Conservation (phyloP, 2,888 invertebrate species). For the Sinohyriopsis cumingii region DNA sequence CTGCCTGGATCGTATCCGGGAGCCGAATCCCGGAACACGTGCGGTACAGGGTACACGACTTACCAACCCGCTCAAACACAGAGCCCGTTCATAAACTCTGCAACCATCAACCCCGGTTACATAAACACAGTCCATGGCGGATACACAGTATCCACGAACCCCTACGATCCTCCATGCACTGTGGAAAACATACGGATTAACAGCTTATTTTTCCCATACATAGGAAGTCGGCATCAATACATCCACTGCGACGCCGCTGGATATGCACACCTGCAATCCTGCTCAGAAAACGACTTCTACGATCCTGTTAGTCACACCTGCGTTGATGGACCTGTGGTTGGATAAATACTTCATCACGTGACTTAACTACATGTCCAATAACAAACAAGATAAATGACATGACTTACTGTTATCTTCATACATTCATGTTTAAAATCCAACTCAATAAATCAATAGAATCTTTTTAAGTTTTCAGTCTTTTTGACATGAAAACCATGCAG, state of each 20-base stretch:
- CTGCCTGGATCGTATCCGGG: conserved; percentile 26
- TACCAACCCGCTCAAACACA: no score
- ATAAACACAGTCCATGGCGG: conserved; percentile 7
- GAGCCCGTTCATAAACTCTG: no score
- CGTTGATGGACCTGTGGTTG: conserved; percentile 61
- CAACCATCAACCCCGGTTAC: conserved; percentile 12
- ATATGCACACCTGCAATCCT: conserved; percentile 29
- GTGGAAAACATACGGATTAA: conserved; percentile 17
- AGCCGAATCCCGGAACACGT: not conserved
- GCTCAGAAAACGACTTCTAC: conserved; percentile 40
- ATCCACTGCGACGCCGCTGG: conserved; percentile 52
- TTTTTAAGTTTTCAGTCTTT: no score
- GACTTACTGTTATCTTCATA: no score
- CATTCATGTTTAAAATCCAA: no score
- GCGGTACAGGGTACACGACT: no score
- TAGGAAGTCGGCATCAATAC: conserved; percentile 36
- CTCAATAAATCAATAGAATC: no score
- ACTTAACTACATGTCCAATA: no score
- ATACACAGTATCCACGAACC: conserved; percentile 2
- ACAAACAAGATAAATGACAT: no score
- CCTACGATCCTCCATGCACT: conserved; percentile 33
- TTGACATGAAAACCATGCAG: no score
- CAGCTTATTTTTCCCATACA: conserved; percentile 34
- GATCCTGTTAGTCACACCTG: conserved; percentile 64
- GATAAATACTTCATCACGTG: no score